Evolutionary conservation across 2,888 invertebrate species (phyloP).

Genomic region (Aelia acuminata): DNA sequence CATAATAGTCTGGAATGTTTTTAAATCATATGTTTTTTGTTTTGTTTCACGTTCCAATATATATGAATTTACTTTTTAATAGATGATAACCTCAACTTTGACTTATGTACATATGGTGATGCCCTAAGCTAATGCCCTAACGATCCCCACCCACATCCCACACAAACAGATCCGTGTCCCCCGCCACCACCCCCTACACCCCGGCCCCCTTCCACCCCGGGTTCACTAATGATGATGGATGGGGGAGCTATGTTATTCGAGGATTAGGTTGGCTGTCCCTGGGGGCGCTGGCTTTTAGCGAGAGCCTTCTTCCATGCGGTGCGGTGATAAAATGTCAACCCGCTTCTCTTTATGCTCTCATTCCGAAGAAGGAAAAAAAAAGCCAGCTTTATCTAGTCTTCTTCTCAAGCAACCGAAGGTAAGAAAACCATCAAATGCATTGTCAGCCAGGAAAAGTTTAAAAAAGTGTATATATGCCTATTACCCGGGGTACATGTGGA

Average conservation of each 20-base stretch:
- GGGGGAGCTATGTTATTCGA: neutral
- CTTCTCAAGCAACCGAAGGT: too few species aligned
- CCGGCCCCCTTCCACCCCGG: neutral
- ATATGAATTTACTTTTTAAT: too few species aligned
- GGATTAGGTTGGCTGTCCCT: neutral
- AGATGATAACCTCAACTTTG: too few species aligned
- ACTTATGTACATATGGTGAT: too few species aligned
- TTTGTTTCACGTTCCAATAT: too few species aligned
- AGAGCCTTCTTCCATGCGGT: neutral
- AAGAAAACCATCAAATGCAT: too few species aligned
- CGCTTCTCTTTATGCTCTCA: neutral
- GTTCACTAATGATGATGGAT: conserved; percentile 8
- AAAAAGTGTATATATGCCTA: too few species aligned
- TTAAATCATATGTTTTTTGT: too few species aligned
- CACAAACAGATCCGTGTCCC: neutral
- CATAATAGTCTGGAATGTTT: too few species aligned
- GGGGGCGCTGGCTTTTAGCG: neutral
- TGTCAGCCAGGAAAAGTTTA: too few species aligned
- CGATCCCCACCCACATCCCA: neutral
- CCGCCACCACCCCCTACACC: neutral
- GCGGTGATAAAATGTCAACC: neutral
- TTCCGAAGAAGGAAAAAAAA: neutral
- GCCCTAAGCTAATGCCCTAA: neutral
- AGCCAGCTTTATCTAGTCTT: too few species aligned
- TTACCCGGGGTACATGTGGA: too few species aligned